Evolutionary conservation across 1,140 invertebrate genomes (phyloP).

Genomic region (Drosophila varians): DNA sequence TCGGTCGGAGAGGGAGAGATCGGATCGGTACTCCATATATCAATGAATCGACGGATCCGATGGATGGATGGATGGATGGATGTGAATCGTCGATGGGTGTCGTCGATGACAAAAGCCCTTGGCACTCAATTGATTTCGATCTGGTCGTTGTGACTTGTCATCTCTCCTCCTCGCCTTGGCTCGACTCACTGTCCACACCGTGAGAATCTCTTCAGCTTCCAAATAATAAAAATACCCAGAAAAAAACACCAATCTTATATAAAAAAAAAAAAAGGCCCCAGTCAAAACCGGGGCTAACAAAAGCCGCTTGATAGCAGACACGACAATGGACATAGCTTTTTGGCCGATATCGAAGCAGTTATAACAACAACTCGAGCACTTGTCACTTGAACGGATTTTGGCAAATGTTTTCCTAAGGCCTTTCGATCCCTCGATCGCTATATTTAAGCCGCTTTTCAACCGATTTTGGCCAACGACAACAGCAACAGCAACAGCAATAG

Average conservation of each 20-base stretch:
- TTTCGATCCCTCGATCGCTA: conserved; percentile 24
- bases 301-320: conserved; percentile 42
- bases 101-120: conserved; percentile 56
- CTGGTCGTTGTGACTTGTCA: conserved; percentile 68
- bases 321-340: conserved; percentile 43
- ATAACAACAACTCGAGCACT: conserved; percentile 59
- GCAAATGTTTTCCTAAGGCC: conserved; percentile 75
- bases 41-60: conserved; percentile 27
- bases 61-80: conserved; percentile 40
- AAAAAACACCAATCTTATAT: conserved; percentile 16
- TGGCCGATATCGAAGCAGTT: conserved; percentile 45
- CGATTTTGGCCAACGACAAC: conserved; percentile 13
- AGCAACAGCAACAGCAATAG: too few species aligned
- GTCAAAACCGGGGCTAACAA: conserved; percentile 30
- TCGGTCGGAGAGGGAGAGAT: conserved; percentile 34
- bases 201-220: conserved; percentile 69
- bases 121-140: conserved; percentile 52
- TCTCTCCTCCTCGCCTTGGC: conserved; percentile 38
- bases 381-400: conserved; percentile 67
- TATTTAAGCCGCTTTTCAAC: conserved; percentile 12
- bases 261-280: conserved; percentile 21
- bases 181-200: conserved; percentile 48
- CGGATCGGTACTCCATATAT: conserved; percentile 18
- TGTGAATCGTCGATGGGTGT: conserved; percentile 11
- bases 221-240: conserved; percentile 36